These are phyloP conservation scores for Bursaphelenchus mucronatus DNA, from an alignment of 1,140 invertebrate genomes.

Conservation along the genomic window DNA sequence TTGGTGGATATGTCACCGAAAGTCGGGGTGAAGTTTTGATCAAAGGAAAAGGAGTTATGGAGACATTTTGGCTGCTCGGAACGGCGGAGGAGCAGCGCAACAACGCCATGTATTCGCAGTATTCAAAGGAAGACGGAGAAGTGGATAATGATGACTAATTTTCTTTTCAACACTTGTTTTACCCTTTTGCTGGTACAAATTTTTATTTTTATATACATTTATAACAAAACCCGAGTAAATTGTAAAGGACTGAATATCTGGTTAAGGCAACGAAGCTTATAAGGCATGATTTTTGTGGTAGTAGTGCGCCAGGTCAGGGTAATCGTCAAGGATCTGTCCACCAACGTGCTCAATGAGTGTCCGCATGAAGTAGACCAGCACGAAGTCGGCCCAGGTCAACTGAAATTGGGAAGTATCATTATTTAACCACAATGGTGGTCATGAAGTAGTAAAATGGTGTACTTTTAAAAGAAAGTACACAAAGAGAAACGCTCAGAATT, in stretches of 20 bases:
- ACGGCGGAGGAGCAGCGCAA: background rate
- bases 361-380: constrained; percentile 11
- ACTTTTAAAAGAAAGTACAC: too few species aligned
- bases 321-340: background rate
- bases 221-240: too few species aligned
- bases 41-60: constrained; percentile 65
- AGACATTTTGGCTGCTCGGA: constrained; percentile 45
- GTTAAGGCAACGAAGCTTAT: background rate
- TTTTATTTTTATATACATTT: too few species aligned
- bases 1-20: constrained; percentile 55
- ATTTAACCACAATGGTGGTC: too few species aligned
- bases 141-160: too few species aligned
- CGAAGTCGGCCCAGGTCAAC: constrained; percentile 20
- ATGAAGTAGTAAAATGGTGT: too few species aligned
- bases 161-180: too few species aligned
- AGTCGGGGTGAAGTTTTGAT: constrained; percentile 55
- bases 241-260: too few species aligned
- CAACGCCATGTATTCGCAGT: too few species aligned
- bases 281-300: constrained; percentile 11
- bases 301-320: constrained; percentile 11
- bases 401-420: background rate
- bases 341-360: background rate
- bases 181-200: too few species aligned
- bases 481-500: too few species aligned
- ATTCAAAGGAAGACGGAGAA: too few species aligned